These are phyloP conservation scores for Calliphora vomitoria DNA, from an alignment of 2,888 invertebrate species.

Conservation along the genomic window DNA sequence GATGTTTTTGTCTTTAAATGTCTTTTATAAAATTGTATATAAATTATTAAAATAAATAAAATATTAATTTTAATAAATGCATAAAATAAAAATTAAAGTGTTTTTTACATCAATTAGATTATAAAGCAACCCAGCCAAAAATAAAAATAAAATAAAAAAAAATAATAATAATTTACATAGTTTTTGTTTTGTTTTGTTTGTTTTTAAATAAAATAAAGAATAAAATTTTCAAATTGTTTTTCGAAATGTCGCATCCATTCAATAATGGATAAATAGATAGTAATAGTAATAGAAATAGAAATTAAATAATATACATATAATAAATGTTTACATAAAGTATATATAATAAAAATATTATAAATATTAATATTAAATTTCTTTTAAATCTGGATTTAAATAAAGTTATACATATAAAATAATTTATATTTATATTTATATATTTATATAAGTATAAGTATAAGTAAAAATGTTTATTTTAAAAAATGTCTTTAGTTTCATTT, in stretches of 20 bases:
- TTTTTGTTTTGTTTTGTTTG: constrained; percentile 61
- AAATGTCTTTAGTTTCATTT: constrained; percentile 63
- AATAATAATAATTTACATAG: constrained; percentile 62
- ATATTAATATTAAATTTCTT: constrained; percentile 28
- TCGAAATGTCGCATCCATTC: constrained; percentile 64
- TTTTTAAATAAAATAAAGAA: constrained; percentile 60
- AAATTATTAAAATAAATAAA: constrained; percentile 68
- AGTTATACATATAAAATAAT: constrained; percentile 27
- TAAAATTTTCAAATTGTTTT: constrained; percentile 41
- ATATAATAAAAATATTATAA: constrained; percentile 9
- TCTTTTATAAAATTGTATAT: constrained; percentile 60
- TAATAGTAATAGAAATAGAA: constrained; percentile 30
- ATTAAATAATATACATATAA: constrained; percentile 37
- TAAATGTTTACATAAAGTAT: background rate
- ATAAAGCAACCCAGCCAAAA: constrained; percentile 73
- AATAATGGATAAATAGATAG: constrained; percentile 22
- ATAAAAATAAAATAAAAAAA: constrained; percentile 11
- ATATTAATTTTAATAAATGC: constrained; percentile 71
- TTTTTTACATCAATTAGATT: constrained; percentile 64
- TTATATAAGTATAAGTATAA: constrained; percentile 10
- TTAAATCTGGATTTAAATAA: constrained; percentile 34
- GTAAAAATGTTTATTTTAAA: constrained; percentile 40
- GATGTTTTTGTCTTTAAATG: constrained; percentile 44
- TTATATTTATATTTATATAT: background rate
- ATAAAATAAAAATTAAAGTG: constrained; percentile 47